Base-by-base conservation (phyloP, 2,113 vertebrate genomes). In the Regulus satrapa region DNA sequence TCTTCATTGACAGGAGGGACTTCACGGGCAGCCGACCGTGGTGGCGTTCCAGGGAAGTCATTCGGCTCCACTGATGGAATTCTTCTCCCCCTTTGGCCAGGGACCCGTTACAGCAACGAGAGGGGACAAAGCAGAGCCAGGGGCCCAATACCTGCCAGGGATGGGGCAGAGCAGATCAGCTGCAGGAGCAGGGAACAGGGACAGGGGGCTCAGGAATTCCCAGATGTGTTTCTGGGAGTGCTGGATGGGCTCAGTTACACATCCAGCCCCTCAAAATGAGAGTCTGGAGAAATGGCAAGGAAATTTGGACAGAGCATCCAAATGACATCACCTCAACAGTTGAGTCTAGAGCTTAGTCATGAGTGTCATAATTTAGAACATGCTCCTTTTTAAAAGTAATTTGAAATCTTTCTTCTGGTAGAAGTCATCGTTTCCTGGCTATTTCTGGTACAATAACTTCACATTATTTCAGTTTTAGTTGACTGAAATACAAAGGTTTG, bases 271-370 rank as follows among this genome's bases (percentile, higher is more conserved):
- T 78, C 36, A 10, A 34, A 89, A 49, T 23, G 58, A 83, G 68
- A 64, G 94, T 66, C 78, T 46, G 54, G 90, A 31, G 79, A 95
- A 95, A 94, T 8, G 20, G 31, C 87, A 84, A 45, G 32, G 29
- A 49, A 46, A 46, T 86, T 54, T 93, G 94, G 92, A 46, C 52
- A 34, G 29, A 78, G 55, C 87, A 15, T 80, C 89, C 56, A 80
- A 92, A 78, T 95, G 66, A 82, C 72, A 91, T 95, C 87, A 93
- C 45, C 85, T 81, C 82, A 72, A 6, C 24, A 18, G 84, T 40
- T 73, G 58, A 95, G 71, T 72, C 85, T 72, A 26, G 56, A 86
- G 93, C 88, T 96, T 92, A 92, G 93, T 94, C 78, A 90, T 92
- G 91, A 88, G 36, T 12, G 34, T 29, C 62, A 28, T 74, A 73